Evolutionary conservation across 1,140 invertebrate species (phyloP).

Genomic region (Meloidogyne hapla): DNA sequence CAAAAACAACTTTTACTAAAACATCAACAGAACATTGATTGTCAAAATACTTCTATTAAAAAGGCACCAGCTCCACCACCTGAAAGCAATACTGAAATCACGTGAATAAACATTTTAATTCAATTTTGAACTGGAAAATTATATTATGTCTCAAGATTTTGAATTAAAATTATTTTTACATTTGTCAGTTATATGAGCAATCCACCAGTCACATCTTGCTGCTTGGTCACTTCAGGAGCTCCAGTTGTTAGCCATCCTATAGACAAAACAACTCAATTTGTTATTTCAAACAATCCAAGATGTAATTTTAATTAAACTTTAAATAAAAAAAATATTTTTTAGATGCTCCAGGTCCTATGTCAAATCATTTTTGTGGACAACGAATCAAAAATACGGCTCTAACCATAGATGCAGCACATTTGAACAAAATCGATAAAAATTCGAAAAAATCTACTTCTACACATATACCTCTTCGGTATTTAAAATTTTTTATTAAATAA

Average conservation of each 20-base stretch:
- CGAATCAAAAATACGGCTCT: neutral
- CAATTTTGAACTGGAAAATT: neutral
- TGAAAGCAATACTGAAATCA: constrained; percentile 45
- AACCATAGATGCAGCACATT: neutral
- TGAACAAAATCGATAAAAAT: neutral
- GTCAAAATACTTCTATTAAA: too few species aligned
- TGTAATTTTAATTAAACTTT: neutral
- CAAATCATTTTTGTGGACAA: constrained; percentile 4
- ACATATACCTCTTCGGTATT: neutral
- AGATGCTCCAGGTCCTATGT: constrained; percentile 13
- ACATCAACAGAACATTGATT: neutral
- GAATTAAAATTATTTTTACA: neutral
- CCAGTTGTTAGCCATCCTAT: neutral
- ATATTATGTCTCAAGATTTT: too few species aligned
- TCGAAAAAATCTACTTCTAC: neutral
- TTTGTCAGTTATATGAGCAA: constrained; percentile 43
- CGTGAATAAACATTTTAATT: constrained; percentile 11
- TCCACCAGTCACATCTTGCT: constrained; percentile 34
- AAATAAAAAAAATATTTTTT: neutral
- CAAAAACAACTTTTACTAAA: constrained; percentile 1
- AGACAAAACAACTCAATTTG: constrained; percentile 2
- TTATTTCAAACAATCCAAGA: constrained; percentile 26
- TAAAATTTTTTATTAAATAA: neutral
- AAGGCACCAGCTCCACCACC: neutral
- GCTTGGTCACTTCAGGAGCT: neutral